Evolutionary conservation across 2,888 invertebrate species (phyloP).

Genomic region (Micropterix aruncella): DNA sequence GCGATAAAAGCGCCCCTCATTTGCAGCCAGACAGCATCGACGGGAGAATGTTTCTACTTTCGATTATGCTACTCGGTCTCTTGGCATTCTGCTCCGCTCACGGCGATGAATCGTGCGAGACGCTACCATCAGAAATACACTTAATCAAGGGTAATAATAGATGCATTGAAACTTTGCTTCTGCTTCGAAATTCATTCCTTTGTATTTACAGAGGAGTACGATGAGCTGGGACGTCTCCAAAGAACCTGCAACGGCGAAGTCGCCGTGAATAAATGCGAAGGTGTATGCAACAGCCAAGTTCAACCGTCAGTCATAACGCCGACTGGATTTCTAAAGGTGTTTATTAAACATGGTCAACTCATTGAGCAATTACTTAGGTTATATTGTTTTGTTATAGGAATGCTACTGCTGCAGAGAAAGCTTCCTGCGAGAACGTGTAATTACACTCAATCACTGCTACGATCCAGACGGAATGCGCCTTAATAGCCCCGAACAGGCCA

Average conservation of each 20-base stretch:
- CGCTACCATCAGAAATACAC: conserved; percentile 73
- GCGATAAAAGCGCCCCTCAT: background rate
- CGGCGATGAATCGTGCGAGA: conserved; percentile 68
- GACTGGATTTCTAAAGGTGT: conserved; percentile 78
- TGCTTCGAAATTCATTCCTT: conserved; percentile 7
- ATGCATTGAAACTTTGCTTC: conserved; percentile 6
- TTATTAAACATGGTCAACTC: background rate
- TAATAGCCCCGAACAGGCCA: conserved; percentile 49
- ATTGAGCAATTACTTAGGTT: no score
- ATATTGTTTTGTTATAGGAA: no score
- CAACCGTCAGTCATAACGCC: conserved; percentile 81
- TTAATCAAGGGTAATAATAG: conserved; percentile 61
- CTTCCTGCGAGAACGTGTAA: conserved; percentile 64
- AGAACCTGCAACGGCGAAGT: conserved; percentile 84
- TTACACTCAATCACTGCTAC: conserved; percentile 74
- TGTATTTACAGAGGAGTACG: conserved; percentile 62
- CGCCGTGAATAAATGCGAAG: conserved; percentile 87
- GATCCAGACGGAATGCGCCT: conserved; percentile 75
- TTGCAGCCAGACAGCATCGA: background rate
- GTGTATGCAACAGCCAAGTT: conserved; percentile 82
- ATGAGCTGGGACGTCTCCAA: conserved; percentile 68
- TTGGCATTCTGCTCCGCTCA: background rate
- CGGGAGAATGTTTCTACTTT: background rate
- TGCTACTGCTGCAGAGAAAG: conserved; percentile 88
- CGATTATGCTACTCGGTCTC: background rate